These are phyloP conservation scores for Melopsittacus undulatus DNA, from an alignment of 2,797 vertebrate species.

Conservation along the genomic window DNA sequence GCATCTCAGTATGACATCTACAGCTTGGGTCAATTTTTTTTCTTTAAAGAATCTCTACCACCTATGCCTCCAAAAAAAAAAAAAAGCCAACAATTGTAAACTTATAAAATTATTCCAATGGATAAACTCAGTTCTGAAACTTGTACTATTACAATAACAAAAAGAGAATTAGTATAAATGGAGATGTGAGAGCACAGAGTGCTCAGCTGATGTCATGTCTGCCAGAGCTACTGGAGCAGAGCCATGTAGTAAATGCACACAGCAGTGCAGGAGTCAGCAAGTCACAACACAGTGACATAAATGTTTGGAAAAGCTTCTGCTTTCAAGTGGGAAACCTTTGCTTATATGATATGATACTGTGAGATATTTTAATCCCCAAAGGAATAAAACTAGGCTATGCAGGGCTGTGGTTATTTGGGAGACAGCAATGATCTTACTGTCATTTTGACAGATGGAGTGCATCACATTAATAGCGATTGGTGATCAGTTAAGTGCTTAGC, in stretches of 20 bases:
- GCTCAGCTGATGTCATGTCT: background rate
- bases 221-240: background rate
- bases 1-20: background rate
- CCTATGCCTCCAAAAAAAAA: background rate
- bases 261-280: background rate
- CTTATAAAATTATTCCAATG: background rate
- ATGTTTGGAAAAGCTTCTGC: background rate
- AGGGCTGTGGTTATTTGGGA: background rate
- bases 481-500: background rate
- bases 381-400: background rate
- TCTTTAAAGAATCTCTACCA: background rate
- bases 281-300: background rate
- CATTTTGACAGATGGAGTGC: background rate
- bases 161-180: background rate
- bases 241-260: background rate
- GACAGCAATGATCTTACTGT: background rate
- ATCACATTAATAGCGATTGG: rapidly evolving
- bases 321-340: background rate
- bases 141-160: background rate
- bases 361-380: background rate
- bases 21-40: background rate
- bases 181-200: background rate
- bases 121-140: background rate
- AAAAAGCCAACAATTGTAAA: background rate
- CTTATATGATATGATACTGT: background rate